Conservation (phyloP, 1,140 invertebrate species). For the Trachymyrmex septentrionalis region DNA sequence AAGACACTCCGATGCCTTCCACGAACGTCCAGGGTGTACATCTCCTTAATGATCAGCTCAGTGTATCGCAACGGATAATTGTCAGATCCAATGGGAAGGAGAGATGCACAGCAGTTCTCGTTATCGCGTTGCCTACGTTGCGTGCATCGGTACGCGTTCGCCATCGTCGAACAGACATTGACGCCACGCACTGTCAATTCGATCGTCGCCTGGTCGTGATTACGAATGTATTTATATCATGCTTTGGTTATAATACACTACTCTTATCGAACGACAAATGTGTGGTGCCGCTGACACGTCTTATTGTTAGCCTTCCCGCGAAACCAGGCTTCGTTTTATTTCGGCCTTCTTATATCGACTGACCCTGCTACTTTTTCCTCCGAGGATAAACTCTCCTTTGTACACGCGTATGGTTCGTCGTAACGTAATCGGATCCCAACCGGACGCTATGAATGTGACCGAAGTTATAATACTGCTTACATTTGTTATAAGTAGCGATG, state of each 20-base stretch:
- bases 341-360: slow-evolving; percentile 37
- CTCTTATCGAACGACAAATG: slow-evolving; percentile 57
- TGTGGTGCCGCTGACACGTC: slow-evolving; percentile 38
- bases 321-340: slow-evolving; percentile 45
- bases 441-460: slow-evolving; percentile 34
- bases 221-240: slow-evolving; percentile 34
- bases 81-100: slow-evolving; percentile 79
- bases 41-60: slow-evolving; percentile 75
- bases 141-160: slow-evolving; percentile 11
- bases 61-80: slow-evolving; percentile 82
- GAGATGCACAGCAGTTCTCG: slow-evolving; percentile 56
- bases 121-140: slow-evolving; percentile 59
- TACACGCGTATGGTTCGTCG: slow-evolving; percentile 34
- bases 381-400: slow-evolving; percentile 8
- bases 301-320: slow-evolving; percentile 24
- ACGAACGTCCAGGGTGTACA: slow-evolving; percentile 75
- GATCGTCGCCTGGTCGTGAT: not conserved
- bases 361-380: not conserved
- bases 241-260: slow-evolving; percentile 29
- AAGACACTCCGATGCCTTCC: slow-evolving; percentile 63
- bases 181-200: slow-evolving; percentile 25
- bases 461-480: slow-evolving; percentile 44
- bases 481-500: slow-evolving; percentile 53
- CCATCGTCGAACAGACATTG: slow-evolving; percentile 4
- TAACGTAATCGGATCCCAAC: slow-evolving; percentile 50